These are phyloP conservation scores for Ambastaia sidthimunki DNA, from an alignment of 2,797 vertebrate genomes.

Conservation along the genomic window DNA sequence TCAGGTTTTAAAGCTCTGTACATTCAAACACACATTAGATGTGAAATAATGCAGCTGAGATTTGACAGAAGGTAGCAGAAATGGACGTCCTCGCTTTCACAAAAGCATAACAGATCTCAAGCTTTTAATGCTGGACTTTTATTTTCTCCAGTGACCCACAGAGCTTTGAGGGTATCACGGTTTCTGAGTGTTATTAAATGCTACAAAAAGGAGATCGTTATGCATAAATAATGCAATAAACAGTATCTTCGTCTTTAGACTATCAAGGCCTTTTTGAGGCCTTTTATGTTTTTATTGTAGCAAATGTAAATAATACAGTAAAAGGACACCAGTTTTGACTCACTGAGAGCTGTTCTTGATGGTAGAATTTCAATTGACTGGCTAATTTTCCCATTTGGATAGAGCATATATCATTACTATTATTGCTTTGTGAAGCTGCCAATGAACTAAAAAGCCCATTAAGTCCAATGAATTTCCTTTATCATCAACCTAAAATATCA, in stretches of 20 bases:
- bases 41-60: constrained; percentile 8
- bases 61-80: background rate
- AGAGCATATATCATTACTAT: constrained; percentile 37
- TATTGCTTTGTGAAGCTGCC: constrained; percentile 26
- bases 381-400: constrained; percentile 25
- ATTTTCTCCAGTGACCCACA: background rate
- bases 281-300: constrained; percentile 25
- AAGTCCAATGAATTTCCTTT: constrained; percentile 5
- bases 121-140: constrained; percentile 23
- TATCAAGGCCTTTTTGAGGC: background rate
- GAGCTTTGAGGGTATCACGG: background rate
- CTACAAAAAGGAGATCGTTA: background rate
- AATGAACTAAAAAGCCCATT: constrained; percentile 42
- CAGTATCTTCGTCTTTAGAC: background rate
- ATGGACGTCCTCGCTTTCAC: constrained; percentile 26
- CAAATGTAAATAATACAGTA: constrained; percentile 44
- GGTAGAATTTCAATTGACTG: constrained; percentile 43
- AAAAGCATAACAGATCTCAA: background rate
- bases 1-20: background rate
- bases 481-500: constrained; percentile 18
- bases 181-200: constrained; percentile 10
- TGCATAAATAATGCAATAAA: constrained; percentile 5
- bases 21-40: constrained; percentile 26
- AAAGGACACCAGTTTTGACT: constrained; percentile 34
- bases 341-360: background rate